A percentile compares a stretch with the other conserved stretches of the same genome.
These are phyloP conservation scores for Hycleus cichorii DNA, from an alignment of 1,140 invertebrate species.

Conservation along the genomic window DNA sequence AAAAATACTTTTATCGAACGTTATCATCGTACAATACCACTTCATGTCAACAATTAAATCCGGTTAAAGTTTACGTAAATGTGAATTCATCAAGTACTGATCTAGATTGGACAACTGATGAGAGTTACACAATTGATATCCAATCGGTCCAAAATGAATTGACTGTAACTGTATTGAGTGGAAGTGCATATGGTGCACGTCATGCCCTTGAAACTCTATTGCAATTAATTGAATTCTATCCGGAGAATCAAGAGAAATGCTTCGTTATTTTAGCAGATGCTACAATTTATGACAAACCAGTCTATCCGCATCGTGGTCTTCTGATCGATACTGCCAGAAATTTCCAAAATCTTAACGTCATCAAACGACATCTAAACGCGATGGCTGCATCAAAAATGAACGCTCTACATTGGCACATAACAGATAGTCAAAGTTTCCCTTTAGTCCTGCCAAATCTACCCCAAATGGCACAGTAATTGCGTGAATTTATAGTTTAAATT, in stretches of 20 bases:
- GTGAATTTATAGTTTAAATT: background rate
- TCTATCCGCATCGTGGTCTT: conserved; percentile 62
- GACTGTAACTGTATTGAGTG: conserved; percentile 52
- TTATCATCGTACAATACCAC: conserved; percentile 50
- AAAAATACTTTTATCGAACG: conserved; percentile 47
- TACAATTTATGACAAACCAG: conserved; percentile 59
- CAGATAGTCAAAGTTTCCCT: conserved; percentile 80
- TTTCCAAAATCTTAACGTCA: conserved; percentile 56
- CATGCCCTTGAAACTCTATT: conserved; percentile 69
- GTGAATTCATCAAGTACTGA: conserved; percentile 43
- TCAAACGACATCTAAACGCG: conserved; percentile 66
- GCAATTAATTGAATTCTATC: conserved; percentile 52
- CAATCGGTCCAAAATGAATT: conserved; percentile 44
- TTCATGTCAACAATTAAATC: conserved; percentile 46
- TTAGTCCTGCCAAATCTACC: conserved; percentile 64
- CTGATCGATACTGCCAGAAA: conserved; percentile 70
- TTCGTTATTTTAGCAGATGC: conserved; percentile 42
- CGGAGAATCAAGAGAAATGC: conserved; percentile 22
- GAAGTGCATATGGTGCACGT: conserved; percentile 65
- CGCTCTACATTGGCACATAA: conserved; percentile 79
- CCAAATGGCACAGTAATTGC: conserved; percentile 57
- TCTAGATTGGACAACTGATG: conserved; percentile 56
- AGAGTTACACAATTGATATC: conserved; percentile 54
- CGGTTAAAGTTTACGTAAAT: conserved; percentile 47
- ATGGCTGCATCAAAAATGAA: conserved; percentile 81